Conservation (phyloP, 2,797 vertebrate genomes). For the Microchirus variegatus region DNA sequence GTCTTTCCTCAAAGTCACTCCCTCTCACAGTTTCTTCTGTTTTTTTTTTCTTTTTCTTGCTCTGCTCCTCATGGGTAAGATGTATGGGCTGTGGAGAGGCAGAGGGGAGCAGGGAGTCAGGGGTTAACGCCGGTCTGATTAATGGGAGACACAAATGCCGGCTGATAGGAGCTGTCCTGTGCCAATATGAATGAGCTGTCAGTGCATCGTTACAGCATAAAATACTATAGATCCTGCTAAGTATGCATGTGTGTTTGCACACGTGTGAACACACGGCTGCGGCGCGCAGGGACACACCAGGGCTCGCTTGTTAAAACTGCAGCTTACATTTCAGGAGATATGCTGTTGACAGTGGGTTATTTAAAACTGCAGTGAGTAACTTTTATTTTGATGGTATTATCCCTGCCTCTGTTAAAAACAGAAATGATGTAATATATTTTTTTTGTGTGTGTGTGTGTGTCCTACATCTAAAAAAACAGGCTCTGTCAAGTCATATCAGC, state of each 20-base stretch:
- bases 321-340: no score
- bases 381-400: no score
- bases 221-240: neutral
- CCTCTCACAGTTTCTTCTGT: neutral
- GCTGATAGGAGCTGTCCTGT: slow-evolving; percentile 40
- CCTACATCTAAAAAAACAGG: no score
- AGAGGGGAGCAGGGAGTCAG: slow-evolving; percentile 21
- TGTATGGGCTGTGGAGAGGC: slow-evolving; percentile 34
- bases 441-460: no score
- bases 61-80: slow-evolving; percentile 33
- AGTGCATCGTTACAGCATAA: neutral
- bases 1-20: neutral
- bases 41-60: neutral
- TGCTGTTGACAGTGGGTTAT: no score
- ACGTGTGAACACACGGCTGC: no score
- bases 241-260: neutral
- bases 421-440: no score
- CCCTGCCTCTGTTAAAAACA: no score
- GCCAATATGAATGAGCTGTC: slow-evolving; percentile 47
- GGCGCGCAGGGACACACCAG: neutral
- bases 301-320: no score
- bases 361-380: no score
- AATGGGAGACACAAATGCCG: slow-evolving; percentile 41
- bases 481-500: no score
- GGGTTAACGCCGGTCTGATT: slow-evolving; percentile 47